phyloP scores from a whole-genome alignment of 1,140 invertebrate genomes.

The Bombus fervidus region DNA sequence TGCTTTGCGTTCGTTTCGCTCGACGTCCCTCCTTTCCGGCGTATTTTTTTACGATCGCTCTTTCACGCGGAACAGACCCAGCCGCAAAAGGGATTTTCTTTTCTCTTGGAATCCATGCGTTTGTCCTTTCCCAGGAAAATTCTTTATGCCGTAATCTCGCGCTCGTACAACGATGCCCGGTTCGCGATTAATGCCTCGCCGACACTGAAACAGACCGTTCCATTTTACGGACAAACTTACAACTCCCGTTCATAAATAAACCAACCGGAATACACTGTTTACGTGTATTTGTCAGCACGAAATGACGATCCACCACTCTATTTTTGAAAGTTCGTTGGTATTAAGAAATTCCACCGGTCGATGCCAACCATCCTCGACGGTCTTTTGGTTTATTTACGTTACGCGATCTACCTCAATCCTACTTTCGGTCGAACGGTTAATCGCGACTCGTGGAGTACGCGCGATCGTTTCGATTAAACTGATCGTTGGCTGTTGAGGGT shows the following conservation, averaged over 20 bases:
- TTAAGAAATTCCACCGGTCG: constrained; percentile 42
- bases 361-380: constrained; percentile 29
- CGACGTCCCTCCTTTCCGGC: background rate
- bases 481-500: background rate
- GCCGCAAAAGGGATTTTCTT: background rate
- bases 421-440: no score
- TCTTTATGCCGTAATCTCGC: background rate
- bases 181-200: background rate
- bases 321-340: constrained; percentile 32
- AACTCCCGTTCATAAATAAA: constrained; percentile 54
- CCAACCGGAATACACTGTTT: constrained; percentile 21
- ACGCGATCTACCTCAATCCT: constrained; percentile 32
- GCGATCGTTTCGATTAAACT: background rate
- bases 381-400: constrained; percentile 21
- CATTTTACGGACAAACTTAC: background rate
- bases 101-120: background rate
- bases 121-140: background rate
- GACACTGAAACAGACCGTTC: background rate
- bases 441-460: background rate
- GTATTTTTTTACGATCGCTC: constrained; percentile 45
- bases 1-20: constrained; percentile 27
- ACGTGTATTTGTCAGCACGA: constrained; percentile 34
- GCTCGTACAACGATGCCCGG: background rate
- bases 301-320: constrained; percentile 51
- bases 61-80: constrained; percentile 29